These are phyloP conservation scores for Psylliodes chrysocephalus DNA, from an alignment of 2,888 invertebrate genomes.

Conservation along the genomic window DNA sequence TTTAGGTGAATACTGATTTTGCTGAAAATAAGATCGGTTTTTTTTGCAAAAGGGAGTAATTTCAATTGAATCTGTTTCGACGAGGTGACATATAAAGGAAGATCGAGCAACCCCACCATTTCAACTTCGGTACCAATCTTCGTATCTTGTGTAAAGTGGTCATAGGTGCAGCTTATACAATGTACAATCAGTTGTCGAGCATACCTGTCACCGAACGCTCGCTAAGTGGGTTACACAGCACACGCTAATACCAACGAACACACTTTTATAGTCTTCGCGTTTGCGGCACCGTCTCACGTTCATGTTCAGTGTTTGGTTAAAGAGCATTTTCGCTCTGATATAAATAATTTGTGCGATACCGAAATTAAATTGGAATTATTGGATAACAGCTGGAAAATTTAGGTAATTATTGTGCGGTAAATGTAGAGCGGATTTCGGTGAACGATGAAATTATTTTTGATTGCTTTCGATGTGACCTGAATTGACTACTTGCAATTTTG, in stretches of 20 bases:
- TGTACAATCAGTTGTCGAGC: slow-evolving; percentile 46
- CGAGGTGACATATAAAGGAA: slow-evolving; percentile 1
- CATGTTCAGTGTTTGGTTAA: slow-evolving; percentile 3
- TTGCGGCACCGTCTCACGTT: slow-evolving; percentile 1
- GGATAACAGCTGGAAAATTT: slow-evolving; percentile 18
- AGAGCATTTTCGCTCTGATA: not conserved
- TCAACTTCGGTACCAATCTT: slow-evolving; percentile 9
- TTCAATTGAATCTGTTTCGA: too few species aligned
- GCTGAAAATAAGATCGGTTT: too few species aligned
- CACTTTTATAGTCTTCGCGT: not conserved
- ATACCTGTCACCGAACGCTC: slow-evolving; percentile 39
- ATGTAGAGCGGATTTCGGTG: slow-evolving; percentile 18
- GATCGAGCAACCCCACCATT: slow-evolving; percentile 24
- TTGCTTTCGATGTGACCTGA: slow-evolving; percentile 23
- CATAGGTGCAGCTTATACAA: slow-evolving; percentile 38
- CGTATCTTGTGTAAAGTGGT: slow-evolving; percentile 30
- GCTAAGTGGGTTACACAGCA: slow-evolving; percentile 3
- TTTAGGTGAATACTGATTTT: too few species aligned
- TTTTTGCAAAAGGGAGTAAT: too few species aligned
- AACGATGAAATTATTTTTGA: slow-evolving; percentile 21
- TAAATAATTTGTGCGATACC: slow-evolving; percentile 6
- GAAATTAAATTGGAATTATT: slow-evolving; percentile 2
- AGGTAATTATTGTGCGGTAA: slow-evolving; percentile 17
- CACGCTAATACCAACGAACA: not conserved
- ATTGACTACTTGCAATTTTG: slow-evolving; percentile 14